These are phyloP conservation scores for Plebejus anna DNA, from an alignment of 2,888 invertebrate species.

Conservation along the genomic window DNA sequence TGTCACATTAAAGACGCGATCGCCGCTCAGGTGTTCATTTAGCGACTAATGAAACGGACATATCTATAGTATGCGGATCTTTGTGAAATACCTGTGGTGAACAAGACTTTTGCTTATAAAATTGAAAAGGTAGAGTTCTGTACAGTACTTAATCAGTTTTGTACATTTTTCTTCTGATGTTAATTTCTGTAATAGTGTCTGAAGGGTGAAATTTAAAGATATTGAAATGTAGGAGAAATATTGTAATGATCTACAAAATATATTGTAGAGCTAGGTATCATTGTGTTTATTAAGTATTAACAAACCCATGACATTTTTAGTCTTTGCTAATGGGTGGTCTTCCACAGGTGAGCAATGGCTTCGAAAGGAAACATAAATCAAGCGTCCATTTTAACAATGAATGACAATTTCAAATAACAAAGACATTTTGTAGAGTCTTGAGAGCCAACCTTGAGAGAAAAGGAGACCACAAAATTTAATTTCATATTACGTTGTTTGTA, in stretches of 20 bases:
- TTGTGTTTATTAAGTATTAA: not conserved
- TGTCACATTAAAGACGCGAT: slow-evolving; percentile 23
- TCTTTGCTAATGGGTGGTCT: slow-evolving; percentile 22
- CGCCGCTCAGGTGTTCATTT: slow-evolving; percentile 19
- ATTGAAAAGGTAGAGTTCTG: not conserved
- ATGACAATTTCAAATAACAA: slow-evolving; percentile 6
- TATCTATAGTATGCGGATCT: slow-evolving; percentile 4
- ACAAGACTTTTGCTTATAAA: not conserved
- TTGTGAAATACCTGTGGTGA: not conserved
- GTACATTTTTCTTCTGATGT: not conserved
- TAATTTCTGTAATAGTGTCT: not conserved
- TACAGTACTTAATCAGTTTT: not conserved
- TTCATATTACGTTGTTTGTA: too few relatives aligned
- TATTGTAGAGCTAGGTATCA: not conserved
- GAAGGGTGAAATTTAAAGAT: not conserved
- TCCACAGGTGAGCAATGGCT: not conserved
- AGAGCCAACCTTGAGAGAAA: not conserved
- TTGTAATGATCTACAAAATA: not conserved
- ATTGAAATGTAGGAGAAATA: not conserved
- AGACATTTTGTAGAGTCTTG: not conserved
- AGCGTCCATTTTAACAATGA: slow-evolving; percentile 1
- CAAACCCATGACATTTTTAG: not conserved
- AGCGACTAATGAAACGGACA: slow-evolving; percentile 12
- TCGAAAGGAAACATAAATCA: slow-evolving; percentile 19
- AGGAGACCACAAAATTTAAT: too few relatives aligned